Percentiles rank a stretch among this genome's conserved stretches.
Evolutionary conservation across 2,888 invertebrate species (phyloP).

Genomic region (Athalia rosae): DNA sequence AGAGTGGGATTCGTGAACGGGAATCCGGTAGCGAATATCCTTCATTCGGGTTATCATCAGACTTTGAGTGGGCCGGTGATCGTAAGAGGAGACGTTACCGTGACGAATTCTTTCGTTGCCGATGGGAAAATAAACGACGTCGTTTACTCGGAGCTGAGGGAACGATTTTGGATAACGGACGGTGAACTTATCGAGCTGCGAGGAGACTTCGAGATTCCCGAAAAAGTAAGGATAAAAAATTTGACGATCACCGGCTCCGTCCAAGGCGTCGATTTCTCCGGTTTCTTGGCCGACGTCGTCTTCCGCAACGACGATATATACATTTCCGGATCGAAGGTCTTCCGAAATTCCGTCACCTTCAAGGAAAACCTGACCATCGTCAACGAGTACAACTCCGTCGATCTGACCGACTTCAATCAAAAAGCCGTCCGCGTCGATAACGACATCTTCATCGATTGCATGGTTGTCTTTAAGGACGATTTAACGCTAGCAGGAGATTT

Average conservation of each 20-base stretch:
- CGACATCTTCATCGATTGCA: slow-evolving; percentile 52
- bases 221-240: slow-evolving; percentile 50
- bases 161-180: slow-evolving; percentile 50
- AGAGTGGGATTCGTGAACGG: slow-evolving; percentile 55
- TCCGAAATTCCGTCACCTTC: slow-evolving; percentile 56
- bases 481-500: slow-evolving; percentile 55
- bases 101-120: slow-evolving; percentile 55
- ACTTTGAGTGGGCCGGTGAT: slow-evolving; percentile 56
- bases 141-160: slow-evolving; percentile 48
- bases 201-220: slow-evolving; percentile 54
- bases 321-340: slow-evolving; percentile 58
- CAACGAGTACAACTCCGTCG: slow-evolving; percentile 57
- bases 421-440: slow-evolving; percentile 58
- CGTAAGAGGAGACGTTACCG: slow-evolving; percentile 58
- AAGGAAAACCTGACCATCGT: slow-evolving; percentile 51
- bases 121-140: slow-evolving; percentile 57
- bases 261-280: slow-evolving; percentile 51
- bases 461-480: slow-evolving; percentile 56
- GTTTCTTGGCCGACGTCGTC: slow-evolving; percentile 56
- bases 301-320: slow-evolving; percentile 51
- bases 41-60: slow-evolving; percentile 58
- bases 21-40: slow-evolving; percentile 52
- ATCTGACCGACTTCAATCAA: slow-evolving; percentile 58
- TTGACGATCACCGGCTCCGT: slow-evolving; percentile 53
- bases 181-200: slow-evolving; percentile 50